Evolutionary conservation across 1,140 invertebrate species (phyloP).

Genomic region (Ceratina australensis): DNA sequence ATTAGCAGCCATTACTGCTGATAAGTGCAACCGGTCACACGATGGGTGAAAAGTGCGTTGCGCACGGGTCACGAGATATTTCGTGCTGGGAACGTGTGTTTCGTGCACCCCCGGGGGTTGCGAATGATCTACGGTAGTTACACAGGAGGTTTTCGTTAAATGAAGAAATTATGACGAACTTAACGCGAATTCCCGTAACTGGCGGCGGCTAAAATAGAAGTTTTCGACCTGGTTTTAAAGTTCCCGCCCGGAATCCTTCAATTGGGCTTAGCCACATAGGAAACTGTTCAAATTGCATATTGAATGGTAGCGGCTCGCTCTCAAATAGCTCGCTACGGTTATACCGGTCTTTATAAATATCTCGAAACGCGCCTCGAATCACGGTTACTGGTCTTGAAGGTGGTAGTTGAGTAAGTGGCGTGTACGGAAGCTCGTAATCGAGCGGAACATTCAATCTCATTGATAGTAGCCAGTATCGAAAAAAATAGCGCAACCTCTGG

Average conservation of each 20-base stretch:
- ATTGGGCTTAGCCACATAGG: background rate
- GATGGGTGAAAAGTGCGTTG: conserved; percentile 15
- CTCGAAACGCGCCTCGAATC: conserved; percentile 1
- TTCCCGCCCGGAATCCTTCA: conserved; percentile 14
- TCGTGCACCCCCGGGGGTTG: conserved; percentile 9
- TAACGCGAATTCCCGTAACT: conserved; percentile 17
- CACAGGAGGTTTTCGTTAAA: conserved; percentile 17
- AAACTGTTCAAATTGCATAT: conserved; percentile 23
- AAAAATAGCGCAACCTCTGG: too few species aligned
- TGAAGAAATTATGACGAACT: conserved; percentile 33
- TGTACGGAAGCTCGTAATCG: too few species aligned
- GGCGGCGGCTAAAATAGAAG: background rate
- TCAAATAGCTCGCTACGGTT: background rate
- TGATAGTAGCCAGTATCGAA: too few species aligned
- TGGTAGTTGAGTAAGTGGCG: background rate
- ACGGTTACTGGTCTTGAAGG: background rate
- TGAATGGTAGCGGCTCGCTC: background rate
- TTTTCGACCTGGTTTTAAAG: conserved; percentile 28
- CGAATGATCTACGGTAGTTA: conserved; percentile 25
- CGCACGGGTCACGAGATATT: conserved; percentile 28
- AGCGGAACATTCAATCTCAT: too few species aligned
- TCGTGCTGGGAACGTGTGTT: conserved; percentile 6
- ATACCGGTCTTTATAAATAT: conserved; percentile 22
- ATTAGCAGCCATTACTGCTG: conserved; percentile 1
- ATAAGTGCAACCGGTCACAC: conserved; percentile 9